Conservation (phyloP, 2,888 invertebrate genomes). For the Priapulus caudatus region DNA sequence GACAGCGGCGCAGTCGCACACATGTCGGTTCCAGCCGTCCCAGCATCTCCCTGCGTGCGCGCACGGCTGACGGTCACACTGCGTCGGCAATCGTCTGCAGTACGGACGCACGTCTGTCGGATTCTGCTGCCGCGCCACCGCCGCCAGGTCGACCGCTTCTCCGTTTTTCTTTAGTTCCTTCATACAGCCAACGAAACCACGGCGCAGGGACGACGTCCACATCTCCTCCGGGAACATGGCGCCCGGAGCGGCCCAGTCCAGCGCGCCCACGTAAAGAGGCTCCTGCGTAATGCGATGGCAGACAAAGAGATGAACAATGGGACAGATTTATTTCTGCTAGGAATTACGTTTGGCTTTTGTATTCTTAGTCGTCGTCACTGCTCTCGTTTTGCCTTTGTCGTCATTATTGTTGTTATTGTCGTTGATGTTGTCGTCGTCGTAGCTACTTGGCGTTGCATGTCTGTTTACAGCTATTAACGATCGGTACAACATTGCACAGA, state of each 20-base stretch:
- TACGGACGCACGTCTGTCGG: slow-evolving; percentile 77
- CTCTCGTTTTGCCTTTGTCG: too few species aligned
- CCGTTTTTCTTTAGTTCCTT: slow-evolving; percentile 77
- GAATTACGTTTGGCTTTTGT: too few species aligned
- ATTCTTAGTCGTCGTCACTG: too few species aligned
- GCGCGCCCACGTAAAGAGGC: slow-evolving; percentile 73
- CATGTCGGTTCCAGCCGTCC: neutral
- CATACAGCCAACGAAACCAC: slow-evolving; percentile 88
- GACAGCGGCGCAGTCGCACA: neutral
- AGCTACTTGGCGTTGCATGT: too few species aligned
- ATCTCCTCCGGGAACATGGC: slow-evolving; percentile 68
- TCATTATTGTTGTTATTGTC: too few species aligned
- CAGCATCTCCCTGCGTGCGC: slow-evolving; percentile 45
- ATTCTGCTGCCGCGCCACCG: slow-evolving; percentile 76
- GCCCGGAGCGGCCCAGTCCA: slow-evolving; percentile 51
- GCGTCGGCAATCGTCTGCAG: slow-evolving; percentile 54
- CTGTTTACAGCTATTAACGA: too few species aligned
- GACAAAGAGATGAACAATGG: too few species aligned
- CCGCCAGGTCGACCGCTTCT: slow-evolving; percentile 73
- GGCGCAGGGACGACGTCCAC: slow-evolving; percentile 76
- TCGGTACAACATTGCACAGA: too few species aligned
- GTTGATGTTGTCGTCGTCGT: too few species aligned
- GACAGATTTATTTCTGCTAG: too few species aligned
- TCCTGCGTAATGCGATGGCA: slow-evolving; percentile 54
- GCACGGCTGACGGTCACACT: slow-evolving; percentile 60